Evolutionary conservation across 1,140 invertebrate genomes (phyloP).

Genomic region (Lordiphosa collinella): DNA sequence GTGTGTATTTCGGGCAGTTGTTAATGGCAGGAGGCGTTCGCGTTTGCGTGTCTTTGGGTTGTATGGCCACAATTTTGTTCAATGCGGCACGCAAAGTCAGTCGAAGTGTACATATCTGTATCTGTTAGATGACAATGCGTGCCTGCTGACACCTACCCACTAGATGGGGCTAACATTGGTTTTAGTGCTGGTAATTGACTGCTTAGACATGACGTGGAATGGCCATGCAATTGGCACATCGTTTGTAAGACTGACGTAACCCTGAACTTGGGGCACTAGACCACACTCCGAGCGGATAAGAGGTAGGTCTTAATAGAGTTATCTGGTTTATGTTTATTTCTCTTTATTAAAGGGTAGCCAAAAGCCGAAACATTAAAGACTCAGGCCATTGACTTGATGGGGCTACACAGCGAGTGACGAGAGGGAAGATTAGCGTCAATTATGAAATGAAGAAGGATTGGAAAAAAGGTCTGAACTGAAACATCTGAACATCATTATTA

Average conservation of each 20-base stretch:
- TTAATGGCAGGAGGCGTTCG: constrained; percentile 56
- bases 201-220: constrained; percentile 20
- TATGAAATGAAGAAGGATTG: neutral
- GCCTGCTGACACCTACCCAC: constrained; percentile 59
- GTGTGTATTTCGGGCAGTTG: constrained; percentile 68
- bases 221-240: constrained; percentile 62
- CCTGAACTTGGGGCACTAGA: constrained; percentile 35
- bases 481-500: no score
- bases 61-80: constrained; percentile 37
- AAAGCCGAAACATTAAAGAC: constrained; percentile 19
- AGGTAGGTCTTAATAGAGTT: constrained; percentile 59
- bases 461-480: neutral
- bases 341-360: constrained; percentile 61
- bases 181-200: constrained; percentile 53
- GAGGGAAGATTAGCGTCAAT: neutral
- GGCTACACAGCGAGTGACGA: neutral
- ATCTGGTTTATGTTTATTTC: constrained; percentile 37
- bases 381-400: constrained; percentile 39
- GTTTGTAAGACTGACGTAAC: constrained; percentile 51
- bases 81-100: constrained; percentile 47
- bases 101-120: constrained; percentile 15
- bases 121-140: constrained; percentile 70
- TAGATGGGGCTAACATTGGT: constrained; percentile 31
- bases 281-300: constrained; percentile 11
- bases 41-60: constrained; percentile 60